Evolutionary conservation across 2,888 invertebrate species (phyloP), one percentile per base, ranked within the genome.

Genomic region (Athalia cordata): DNA sequence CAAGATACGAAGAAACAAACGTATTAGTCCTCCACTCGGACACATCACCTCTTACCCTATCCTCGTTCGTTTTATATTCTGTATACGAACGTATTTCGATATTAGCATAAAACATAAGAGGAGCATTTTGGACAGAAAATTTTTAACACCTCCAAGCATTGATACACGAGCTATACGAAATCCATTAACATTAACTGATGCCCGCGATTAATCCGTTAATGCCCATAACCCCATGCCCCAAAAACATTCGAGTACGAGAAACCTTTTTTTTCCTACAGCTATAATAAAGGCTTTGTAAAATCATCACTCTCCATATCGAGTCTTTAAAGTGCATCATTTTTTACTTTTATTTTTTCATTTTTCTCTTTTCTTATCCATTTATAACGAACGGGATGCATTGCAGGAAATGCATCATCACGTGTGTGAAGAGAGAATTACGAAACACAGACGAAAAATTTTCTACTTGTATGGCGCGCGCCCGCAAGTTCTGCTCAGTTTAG

Each of bases 181-280:
- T 15, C 72, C 72, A 72, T 72, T 72, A 72, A 59, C 72, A 72
- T 72, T 72, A 72, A 15, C 45, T 57, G 59, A 9, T 15, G 29
- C 57, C 72, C 29, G 29, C 29, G 29, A 72, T 72, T 72, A 72
- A 72, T 72, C 72, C 72, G 72, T 72, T 72, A 72, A 59, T 55
- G 52, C 72, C 43, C 59, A 59, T 59, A 72, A 59, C 72, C 59
- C 8, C 57, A 47, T 57, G 59, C 72, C 52, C 72, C 72, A 59
- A 59, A 72, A 59, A 43, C n/a, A 29, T 29, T 29, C 2, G 29
- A 29, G 2, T 29, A 29, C 29, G 29, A 29, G 29, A 29, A 29
- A 29, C 29, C 2, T 29, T 29, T 29, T 29, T 29, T 2, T 2
- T 29, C 29, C 2, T 29, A 0, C 29, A 29, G 29, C 0, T 29